Conservation (phyloP, 2,113 vertebrate genomes). For the Tragelaphus scriptus region DNA sequence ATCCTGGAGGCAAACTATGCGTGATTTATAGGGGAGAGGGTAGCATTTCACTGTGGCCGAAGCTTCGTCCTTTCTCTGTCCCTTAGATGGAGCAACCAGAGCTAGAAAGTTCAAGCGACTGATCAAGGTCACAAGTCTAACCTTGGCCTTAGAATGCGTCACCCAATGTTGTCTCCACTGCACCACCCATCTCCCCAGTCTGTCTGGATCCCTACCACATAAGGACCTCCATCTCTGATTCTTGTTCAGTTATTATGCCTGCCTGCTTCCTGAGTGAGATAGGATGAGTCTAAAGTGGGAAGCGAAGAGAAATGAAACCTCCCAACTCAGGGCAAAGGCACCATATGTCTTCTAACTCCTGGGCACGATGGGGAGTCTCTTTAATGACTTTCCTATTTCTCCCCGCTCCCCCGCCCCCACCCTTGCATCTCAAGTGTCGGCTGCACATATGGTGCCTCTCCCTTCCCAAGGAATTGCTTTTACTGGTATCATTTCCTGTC, state of each 20-base stretch:
- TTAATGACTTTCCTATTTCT: constrained; percentile 77
- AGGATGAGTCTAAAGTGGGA: constrained; percentile 27
- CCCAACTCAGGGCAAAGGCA: constrained; percentile 54
- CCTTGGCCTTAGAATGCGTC: too few species aligned
- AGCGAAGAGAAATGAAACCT: constrained; percentile 59
- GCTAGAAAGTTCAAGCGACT: not conserved
- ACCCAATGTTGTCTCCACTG: not conserved
- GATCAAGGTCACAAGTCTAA: not conserved
- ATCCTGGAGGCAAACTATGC: not conserved
- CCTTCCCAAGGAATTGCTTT: constrained; percentile 72
- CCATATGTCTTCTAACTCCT: constrained; percentile 78
- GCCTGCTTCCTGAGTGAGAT: not conserved
- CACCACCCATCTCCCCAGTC: not conserved
- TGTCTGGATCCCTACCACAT: not conserved
- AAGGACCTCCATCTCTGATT: not conserved
- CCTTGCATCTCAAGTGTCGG: constrained; percentile 34
- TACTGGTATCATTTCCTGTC: constrained; percentile 74
- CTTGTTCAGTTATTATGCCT: not conserved
- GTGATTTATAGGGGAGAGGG: not conserved
- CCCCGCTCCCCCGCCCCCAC: not conserved
- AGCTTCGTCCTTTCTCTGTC: not conserved
- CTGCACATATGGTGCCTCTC: constrained; percentile 77
- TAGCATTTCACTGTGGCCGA: not conserved
- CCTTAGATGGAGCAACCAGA: not conserved
- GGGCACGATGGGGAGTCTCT: constrained; percentile 74